Evolutionary conservation across 2,797 vertebrate species (phyloP).

Genomic region (Pangasius mekongensis): DNA sequence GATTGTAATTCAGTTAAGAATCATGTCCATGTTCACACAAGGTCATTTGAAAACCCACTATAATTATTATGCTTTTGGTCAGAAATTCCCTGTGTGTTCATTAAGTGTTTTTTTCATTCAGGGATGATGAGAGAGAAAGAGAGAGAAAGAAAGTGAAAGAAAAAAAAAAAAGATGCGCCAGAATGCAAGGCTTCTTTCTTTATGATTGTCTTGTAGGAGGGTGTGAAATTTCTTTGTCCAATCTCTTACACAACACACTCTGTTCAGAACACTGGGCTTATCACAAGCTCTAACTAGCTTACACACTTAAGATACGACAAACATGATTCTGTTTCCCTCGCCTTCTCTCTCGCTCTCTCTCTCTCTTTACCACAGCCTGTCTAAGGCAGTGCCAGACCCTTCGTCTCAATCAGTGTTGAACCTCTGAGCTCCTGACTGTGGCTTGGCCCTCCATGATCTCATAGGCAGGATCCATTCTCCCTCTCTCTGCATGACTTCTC

Average conservation of each 20-base stretch:
- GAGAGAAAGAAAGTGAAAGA: background rate
- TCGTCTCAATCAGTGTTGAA: constrained; percentile 16
- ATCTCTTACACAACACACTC: constrained; percentile 45
- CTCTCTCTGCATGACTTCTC: constrained; percentile 65
- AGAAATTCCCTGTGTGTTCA: background rate
- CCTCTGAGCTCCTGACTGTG: constrained; percentile 73
- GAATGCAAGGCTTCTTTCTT: constrained; percentile 24
- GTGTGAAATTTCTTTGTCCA: constrained; percentile 37
- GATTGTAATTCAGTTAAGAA: constrained; percentile 18
- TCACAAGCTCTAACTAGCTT: constrained; percentile 32
- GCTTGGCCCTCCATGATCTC: constrained; percentile 74
- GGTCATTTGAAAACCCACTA: background rate
- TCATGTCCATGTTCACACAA: background rate
- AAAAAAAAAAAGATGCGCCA: background rate
- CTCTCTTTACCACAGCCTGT: constrained; percentile 13
- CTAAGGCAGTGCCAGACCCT: constrained; percentile 23
- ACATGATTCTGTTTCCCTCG: constrained; percentile 1
- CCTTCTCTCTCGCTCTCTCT: background rate
- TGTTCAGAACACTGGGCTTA: constrained; percentile 28
- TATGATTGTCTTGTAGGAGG: constrained; percentile 48
- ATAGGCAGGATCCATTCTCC: constrained; percentile 68
- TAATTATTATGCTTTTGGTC: background rate
- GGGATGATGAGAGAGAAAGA: background rate
- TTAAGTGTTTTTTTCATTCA: background rate
- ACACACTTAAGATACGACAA: constrained; percentile 27